Conservation (phyloP, 2,888 invertebrate genomes). For the Odontocerum albicorne region DNA sequence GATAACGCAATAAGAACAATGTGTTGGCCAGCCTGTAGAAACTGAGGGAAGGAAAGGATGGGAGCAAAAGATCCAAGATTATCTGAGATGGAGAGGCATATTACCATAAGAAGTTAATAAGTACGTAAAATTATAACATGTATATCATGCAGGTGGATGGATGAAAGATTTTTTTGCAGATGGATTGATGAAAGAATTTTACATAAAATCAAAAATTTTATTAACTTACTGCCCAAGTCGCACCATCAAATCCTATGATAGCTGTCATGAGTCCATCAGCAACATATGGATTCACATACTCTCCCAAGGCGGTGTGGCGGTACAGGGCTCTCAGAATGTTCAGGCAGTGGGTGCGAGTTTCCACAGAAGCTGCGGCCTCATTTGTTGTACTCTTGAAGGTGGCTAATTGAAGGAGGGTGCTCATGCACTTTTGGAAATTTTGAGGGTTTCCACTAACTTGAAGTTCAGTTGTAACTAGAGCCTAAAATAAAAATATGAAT, state of each 20-base stretch:
- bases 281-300: constrained; percentile 68
- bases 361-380: constrained; percentile 42
- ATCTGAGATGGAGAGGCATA: too few relatives aligned
- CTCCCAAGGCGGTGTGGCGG: constrained; percentile 74
- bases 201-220: constrained; percentile 4
- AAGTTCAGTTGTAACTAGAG: constrained; percentile 74
- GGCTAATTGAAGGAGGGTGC: constrained; percentile 52
- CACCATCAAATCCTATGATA: constrained; percentile 71
- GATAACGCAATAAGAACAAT: too few relatives aligned
- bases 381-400: constrained; percentile 41
- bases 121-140: too few relatives aligned
- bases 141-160: neutral
- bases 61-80: too few relatives aligned
- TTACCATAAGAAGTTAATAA: too few relatives aligned
- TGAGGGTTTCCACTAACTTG: constrained; percentile 57
- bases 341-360: constrained; percentile 74
- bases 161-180: neutral
- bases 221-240: constrained; percentile 73
- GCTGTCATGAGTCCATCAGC: constrained; percentile 71
- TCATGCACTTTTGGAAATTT: constrained; percentile 63
- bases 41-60: too few relatives aligned
- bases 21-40: too few relatives aligned
- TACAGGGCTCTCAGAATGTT: constrained; percentile 84
- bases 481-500: constrained; percentile 63
- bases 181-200: constrained; percentile 2